Conservation (phyloP, 2,797 vertebrate genomes). For the Aselliscus stoliczkanus region DNA sequence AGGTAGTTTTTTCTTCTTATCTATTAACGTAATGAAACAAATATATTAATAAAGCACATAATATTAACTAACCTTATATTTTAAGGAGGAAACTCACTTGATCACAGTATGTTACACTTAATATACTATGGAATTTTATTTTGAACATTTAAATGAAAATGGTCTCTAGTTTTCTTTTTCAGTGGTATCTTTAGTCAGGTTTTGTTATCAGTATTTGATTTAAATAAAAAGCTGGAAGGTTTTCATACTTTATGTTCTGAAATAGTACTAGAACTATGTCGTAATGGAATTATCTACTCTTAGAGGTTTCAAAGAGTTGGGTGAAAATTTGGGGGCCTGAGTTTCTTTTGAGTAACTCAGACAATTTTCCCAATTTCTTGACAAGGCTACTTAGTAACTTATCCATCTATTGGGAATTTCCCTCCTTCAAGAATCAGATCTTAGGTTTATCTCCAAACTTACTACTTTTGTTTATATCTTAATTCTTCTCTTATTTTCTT, state of each 20-base stretch:
- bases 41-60: not conserved
- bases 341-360: not conserved
- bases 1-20: not conserved
- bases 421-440: not conserved
- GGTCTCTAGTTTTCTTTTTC: not conserved
- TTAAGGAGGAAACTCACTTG: not conserved
- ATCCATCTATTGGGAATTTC: not conserved
- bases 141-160: not conserved
- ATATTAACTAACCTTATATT: not conserved
- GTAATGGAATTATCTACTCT: not conserved
- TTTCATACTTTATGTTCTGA: constrained; percentile 6
- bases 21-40: not conserved
- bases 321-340: not conserved
- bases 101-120: not conserved
- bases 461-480: not conserved
- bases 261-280: constrained; percentile 2
- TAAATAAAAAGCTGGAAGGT: not conserved
- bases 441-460: not conserved
- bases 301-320: not conserved
- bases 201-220: not conserved
- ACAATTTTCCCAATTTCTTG: not conserved
- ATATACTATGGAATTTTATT: not conserved
- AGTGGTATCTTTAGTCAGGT: not conserved
- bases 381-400: not conserved
- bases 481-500: constrained; percentile 5